Percentiles rank a stretch among this genome's conserved stretches.
Conservation (phyloP, 2,888 invertebrate genomes). For the Scaptomyza parva region DNA sequence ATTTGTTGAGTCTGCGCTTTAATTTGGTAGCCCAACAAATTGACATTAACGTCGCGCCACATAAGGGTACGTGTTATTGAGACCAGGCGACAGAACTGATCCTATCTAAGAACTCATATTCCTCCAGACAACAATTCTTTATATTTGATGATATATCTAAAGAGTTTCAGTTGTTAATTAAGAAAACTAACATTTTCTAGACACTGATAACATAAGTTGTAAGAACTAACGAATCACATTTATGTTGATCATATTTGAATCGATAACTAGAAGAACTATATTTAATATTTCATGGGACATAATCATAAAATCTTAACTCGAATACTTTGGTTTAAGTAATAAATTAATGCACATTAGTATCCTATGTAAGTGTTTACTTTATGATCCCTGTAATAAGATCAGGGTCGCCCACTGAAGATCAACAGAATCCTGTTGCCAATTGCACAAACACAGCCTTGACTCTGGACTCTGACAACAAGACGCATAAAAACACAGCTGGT, state of each 20-base stretch:
- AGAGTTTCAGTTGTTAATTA: conserved; percentile 18
- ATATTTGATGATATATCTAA: conserved; percentile 18
- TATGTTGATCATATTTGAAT: no score
- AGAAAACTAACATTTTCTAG: not conserved
- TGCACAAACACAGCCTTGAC: conserved; percentile 49
- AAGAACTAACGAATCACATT: no score
- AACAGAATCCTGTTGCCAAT: conserved; percentile 24
- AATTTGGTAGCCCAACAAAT: conserved; percentile 76
- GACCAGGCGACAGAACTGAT: conserved; percentile 26
- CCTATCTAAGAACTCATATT: conserved; percentile 47
- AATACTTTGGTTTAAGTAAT: not conserved
- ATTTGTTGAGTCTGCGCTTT: conserved; percentile 59
- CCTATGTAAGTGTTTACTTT: conserved; percentile 21
- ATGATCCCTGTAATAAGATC: conserved; percentile 42
- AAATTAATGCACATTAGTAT: not conserved
- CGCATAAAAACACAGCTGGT: conserved; percentile 68
- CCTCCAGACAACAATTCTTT: conserved; percentile 4
- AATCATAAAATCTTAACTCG: not conserved
- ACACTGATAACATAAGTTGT: not conserved
- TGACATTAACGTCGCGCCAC: conserved; percentile 69
- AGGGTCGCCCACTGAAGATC: conserved; percentile 25
- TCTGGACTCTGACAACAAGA: conserved; percentile 35
- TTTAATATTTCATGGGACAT: not conserved
- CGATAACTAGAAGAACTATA: not conserved
- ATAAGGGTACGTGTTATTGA: conserved; percentile 60